Percentiles rank a stretch among this genome's conserved stretches.
Evolutionary conservation across 2,797 vertebrate genomes (phyloP).

Genomic region (Bryconaethiops microstoma): DNA sequence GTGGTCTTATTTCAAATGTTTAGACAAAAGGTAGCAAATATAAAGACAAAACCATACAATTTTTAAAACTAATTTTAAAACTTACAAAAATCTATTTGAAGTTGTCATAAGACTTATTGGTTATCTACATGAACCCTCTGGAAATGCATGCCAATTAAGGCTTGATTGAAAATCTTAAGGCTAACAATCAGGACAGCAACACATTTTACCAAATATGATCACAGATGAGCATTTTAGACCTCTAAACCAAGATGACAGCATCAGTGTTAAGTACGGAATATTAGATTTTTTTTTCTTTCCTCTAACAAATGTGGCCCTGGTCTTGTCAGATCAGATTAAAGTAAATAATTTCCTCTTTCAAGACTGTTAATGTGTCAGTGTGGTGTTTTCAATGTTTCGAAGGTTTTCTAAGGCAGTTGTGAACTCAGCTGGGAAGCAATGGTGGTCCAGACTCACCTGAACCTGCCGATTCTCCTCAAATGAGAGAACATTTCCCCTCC

Average conservation of each 20-base stretch:
- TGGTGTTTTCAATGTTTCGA: not conserved
- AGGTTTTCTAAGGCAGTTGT: not conserved
- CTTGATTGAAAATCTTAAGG: no score
- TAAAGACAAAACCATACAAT: no score
- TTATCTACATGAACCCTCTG: no score
- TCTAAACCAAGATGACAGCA: not conserved
- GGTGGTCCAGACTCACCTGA: slow-evolving; percentile 78
- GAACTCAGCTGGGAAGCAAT: not conserved
- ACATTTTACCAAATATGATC: not conserved
- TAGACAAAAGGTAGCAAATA: no score
- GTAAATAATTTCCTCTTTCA: no score
- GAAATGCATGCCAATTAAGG: not conserved
- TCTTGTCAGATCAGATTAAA: no score
- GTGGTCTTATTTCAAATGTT: no score
- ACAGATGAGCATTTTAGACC: not conserved
- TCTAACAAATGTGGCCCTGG: not conserved
- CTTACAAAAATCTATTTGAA: no score
- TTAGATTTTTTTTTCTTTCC: not conserved
- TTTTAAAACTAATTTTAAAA: no score
- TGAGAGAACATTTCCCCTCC: slow-evolving; percentile 97
- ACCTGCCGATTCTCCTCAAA: slow-evolving; percentile 91
- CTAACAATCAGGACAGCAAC: not conserved
- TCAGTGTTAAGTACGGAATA: not conserved
- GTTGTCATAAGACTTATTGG: no score
- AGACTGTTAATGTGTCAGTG: not conserved